Conservation (phyloP, 2,888 invertebrate species). For the Melanophora roralis region DNA sequence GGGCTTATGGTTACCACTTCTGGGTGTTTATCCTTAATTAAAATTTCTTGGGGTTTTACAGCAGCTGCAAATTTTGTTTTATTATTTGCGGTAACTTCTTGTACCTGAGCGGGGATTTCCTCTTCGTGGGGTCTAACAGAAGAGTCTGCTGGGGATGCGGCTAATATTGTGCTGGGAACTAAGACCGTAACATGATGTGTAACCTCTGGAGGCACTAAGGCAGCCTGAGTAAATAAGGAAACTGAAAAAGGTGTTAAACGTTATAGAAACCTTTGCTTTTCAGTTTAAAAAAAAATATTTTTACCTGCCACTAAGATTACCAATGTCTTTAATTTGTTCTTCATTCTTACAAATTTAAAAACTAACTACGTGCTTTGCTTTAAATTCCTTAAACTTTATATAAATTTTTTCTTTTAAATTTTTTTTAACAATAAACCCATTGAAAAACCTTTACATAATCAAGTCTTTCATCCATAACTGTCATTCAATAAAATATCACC, state of each 20-base stretch:
- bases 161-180: constrained; percentile 60
- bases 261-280: not conserved
- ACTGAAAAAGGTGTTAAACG: constrained; percentile 58
- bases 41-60: not conserved
- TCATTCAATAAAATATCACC: too few species aligned
- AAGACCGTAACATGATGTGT: constrained; percentile 64
- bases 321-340: constrained; percentile 46
- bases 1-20: not conserved
- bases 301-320: constrained; percentile 68
- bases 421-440: not conserved
- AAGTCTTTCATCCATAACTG: too few species aligned
- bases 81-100: constrained; percentile 40
- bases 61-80: not conserved
- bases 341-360: not conserved
- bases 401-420: constrained; percentile 11
- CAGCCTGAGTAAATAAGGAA: constrained; percentile 67
- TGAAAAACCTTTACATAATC: too few species aligned
- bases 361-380: constrained; percentile 16
- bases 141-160: not conserved
- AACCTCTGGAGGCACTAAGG: constrained; percentile 65
- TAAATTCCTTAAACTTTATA: constrained; percentile 22
- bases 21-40: not conserved
- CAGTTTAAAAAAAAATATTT: not conserved
- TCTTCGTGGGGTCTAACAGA: not conserved
- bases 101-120: constrained; percentile 28